Evolutionary conservation across 2,113 vertebrate species (phyloP).

Genomic region (Macaca nemestrina): DNA sequence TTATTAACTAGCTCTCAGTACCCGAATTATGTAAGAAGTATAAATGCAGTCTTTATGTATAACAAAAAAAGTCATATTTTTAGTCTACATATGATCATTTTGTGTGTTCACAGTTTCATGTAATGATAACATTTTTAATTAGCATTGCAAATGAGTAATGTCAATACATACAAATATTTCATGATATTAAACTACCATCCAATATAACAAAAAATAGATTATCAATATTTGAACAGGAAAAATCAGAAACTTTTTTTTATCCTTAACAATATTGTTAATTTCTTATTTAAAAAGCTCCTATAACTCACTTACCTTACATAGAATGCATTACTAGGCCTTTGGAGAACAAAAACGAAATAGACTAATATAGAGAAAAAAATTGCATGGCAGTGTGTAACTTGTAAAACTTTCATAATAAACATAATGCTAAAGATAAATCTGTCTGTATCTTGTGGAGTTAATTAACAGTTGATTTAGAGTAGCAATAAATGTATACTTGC

Average conservation of each 20-base stretch:
- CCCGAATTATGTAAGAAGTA: not conserved
- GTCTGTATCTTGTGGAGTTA: constrained; percentile 82
- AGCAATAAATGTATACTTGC: constrained; percentile 80
- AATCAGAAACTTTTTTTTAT: not conserved
- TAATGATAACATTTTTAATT: not conserved
- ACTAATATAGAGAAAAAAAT: not conserved
- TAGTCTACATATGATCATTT: not conserved
- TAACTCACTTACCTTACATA: not conserved
- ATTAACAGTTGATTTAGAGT: constrained; percentile 84
- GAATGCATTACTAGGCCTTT: not conserved
- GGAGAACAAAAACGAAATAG: not conserved
- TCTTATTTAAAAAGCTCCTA: not conserved
- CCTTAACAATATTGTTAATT: not conserved
- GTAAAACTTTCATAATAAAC: constrained; percentile 72
- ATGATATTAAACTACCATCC: not conserved
- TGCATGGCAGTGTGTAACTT: constrained; percentile 43
- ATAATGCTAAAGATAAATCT: constrained; percentile 79
- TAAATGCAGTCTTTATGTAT: not conserved
- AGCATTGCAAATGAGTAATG: not conserved
- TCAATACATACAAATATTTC: not conserved
- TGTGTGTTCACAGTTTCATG: not conserved
- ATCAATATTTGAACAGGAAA: not conserved
- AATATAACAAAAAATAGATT: not conserved
- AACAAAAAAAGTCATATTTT: not conserved
- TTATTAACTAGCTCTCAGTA: not conserved